Evolutionary conservation across 2,113 vertebrate species (phyloP), one percentile per base, ranked within the genome.

Genomic region (Monopterus albus): DNA sequence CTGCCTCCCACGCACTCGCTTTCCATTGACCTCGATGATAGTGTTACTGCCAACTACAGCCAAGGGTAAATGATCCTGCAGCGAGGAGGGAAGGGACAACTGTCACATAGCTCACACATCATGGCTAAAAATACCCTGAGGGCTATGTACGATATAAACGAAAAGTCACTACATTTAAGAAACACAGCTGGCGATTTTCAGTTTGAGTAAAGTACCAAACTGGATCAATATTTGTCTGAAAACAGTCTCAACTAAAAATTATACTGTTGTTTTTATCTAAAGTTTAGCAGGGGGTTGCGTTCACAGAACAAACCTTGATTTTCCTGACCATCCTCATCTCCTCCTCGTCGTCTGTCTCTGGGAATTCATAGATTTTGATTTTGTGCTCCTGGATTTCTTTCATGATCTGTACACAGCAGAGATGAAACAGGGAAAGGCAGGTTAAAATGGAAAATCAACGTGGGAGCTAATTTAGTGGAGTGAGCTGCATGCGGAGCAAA

Each of bases 291-390:
- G 21, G 3, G 11, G 2, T 0, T 15, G 6, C 1, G 29, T 23
- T 29, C 21, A 7, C 12, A 7, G 6, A 51, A 74, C 79, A 35
- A 1, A 98, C 97, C 95, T 98, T 98, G 79, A 98, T 97, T 90
- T 96, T 98, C 92, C 95, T 95, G 86, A 96, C 93, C 68, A 98
- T 85, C 84, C 95, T 98, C 90, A 95, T 96, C 91, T 98, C 97
- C 90, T 98, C 97, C 89, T 98, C 97, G 73, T 98, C 96, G 67
- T 97, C 95, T 1, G 95, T 98, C 87, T 98, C 96, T 18, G 96
- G 96, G 86, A 98, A 98, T 88, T 98, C 96, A 66, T 98, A 98
- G 91, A 97, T 96, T 93, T 96, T 97, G 84, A 98, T 98, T 96
- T 97, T 97, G 86, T 98, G 96, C 81, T 98, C 96, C 85, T 96